Evolutionary conservation across 2,113 vertebrate species (phyloP), one percentile per base, ranked within the genome.

Genomic region (Plecturocebus donacophilus): DNA sequence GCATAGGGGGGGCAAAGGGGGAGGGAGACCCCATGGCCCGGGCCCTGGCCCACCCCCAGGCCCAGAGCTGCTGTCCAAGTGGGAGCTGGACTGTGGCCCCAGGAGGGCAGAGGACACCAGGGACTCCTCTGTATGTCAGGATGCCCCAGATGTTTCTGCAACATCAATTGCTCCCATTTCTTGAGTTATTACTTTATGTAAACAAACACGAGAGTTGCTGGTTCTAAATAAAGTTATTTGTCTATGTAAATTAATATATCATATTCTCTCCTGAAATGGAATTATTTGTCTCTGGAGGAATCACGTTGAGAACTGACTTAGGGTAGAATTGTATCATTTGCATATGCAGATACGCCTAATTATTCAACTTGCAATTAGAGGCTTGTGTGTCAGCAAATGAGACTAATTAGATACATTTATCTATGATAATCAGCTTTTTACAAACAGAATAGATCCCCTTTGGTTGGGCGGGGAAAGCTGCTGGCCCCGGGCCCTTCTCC

Each of bases 271-370:
- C 96, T 92, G 98, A 97, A 98, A 98, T 94, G 98, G 98, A 97
- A 97, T 97, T 97, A 98, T 98, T 98, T 91, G 96, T 98, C 98
- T 98, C 98, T 96, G 97, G 98, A 98, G 98, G 98, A 98, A 98
- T 98, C 98, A 77, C 54, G 95, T 97, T 98, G 95, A 95, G 97
- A 97, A 97, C 97, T 98, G 97, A 98, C 98, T 95, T 83, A 88
- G 97, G 70, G 90, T 97, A 86, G 98, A 96, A 98, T 97, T 56
- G 96, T 40, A n/a, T 98, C 97, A 98, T 99, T 98, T 99, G 98
- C 98, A 98, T 99, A 99, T 98, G 98, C 98, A 99, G 98, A 99
- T 99, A 98, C 91, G 97, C 96, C 98, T 98, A 98, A 99, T 98
- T 98, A 98, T 98, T 98, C 98, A 97, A 97, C 96, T 97, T 49